Conservation (phyloP, 2,113 vertebrate species). For the Thinocorus orbignyianus region DNA sequence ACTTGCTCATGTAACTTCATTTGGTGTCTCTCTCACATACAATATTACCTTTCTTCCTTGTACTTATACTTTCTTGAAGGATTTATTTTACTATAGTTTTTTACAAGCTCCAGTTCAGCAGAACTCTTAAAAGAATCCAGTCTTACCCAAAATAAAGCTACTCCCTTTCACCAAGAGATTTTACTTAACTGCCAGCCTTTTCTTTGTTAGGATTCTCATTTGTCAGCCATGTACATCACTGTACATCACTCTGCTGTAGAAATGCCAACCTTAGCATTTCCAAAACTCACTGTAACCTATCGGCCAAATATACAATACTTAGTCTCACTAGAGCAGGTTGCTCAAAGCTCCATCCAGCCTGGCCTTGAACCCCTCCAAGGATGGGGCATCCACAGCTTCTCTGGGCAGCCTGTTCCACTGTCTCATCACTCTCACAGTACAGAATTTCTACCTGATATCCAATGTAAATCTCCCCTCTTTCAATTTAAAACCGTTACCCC, state of each 20-base stretch:
- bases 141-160: background rate
- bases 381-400: too few species aligned
- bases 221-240: too few species aligned
- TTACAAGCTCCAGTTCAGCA: background rate
- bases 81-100: background rate
- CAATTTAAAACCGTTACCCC: too few species aligned
- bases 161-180: background rate
- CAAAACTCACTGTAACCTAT: background rate
- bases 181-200: background rate
- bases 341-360: too few species aligned
- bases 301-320: background rate
- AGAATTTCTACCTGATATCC: too few species aligned
- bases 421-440: too few species aligned
- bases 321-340: background rate
- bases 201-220: background rate
- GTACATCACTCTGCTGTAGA: too few species aligned
- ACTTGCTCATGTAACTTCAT: background rate
- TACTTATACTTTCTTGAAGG: background rate
- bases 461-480: too few species aligned
- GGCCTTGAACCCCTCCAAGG: too few species aligned
- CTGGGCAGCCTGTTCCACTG: too few species aligned
- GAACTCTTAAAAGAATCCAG: background rate
- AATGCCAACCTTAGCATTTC: background rate
- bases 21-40: background rate
- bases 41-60: background rate